These are phyloP conservation scores for Myotis yumanensis DNA, from an alignment of 2,113 vertebrate genomes.

Conservation along the genomic window DNA sequence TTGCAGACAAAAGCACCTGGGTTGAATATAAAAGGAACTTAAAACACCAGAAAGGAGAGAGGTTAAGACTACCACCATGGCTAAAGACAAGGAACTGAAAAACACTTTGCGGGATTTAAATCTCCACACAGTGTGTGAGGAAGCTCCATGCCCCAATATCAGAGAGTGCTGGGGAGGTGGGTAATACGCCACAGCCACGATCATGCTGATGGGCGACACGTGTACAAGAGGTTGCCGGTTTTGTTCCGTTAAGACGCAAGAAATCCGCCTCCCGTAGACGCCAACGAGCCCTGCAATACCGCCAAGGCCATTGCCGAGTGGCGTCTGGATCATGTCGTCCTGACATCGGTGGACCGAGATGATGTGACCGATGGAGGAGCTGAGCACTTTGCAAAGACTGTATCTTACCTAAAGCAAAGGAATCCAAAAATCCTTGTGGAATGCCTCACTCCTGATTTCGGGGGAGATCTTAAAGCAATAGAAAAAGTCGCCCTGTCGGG, in stretches of 20 bases:
- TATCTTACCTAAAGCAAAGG: slow-evolving; percentile 93
- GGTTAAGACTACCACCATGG: slow-evolving; percentile 95
- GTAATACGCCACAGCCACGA: slow-evolving; percentile 94
- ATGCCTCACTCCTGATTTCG: slow-evolving; percentile 96
- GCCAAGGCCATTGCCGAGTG: slow-evolving; percentile 93
- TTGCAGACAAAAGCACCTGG: slow-evolving; percentile 91
- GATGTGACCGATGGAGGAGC: slow-evolving; percentile 96
- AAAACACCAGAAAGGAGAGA: slow-evolving; percentile 94
- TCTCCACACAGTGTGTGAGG: slow-evolving; percentile 98
- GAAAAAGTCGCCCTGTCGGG: slow-evolving; percentile 91
- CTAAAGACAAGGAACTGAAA: slow-evolving; percentile 95
- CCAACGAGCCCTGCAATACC: slow-evolving; percentile 92
- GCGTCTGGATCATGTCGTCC: slow-evolving; percentile 96
- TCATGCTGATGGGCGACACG: slow-evolving; percentile 99
- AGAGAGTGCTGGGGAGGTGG: slow-evolving; percentile 98
- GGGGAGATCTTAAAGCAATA: slow-evolving; percentile 91
- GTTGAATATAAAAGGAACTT: slow-evolving; percentile 92
- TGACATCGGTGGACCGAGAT: slow-evolving; percentile 97
- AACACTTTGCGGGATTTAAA: slow-evolving; percentile 93
- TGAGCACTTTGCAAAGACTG: slow-evolving; percentile 93
- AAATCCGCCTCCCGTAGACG: slow-evolving; percentile 90
- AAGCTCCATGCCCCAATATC: slow-evolving; percentile 97
- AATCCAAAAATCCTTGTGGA: slow-evolving; percentile 92
- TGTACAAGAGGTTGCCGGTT: slow-evolving; percentile 98
- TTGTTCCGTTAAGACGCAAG: slow-evolving; percentile 96